Evolutionary conservation across 2,888 invertebrate species (phyloP).

Genomic region (Anagyrus pseudococci): DNA sequence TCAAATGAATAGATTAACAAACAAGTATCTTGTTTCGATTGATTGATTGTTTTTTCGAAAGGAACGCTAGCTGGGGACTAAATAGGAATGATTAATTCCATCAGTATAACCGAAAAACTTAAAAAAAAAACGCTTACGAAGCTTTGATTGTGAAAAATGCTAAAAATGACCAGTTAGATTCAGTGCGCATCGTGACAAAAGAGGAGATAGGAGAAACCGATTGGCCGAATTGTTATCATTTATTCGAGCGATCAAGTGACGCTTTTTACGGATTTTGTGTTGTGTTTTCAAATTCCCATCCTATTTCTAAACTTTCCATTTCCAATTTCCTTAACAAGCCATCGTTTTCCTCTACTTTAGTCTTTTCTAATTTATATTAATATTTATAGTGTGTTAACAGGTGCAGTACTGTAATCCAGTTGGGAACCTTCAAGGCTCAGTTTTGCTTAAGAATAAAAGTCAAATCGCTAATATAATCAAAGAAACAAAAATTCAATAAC

Average conservation of each 20-base stretch:
- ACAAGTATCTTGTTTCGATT: conserved; percentile 20
- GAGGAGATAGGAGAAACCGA: conserved; percentile 34
- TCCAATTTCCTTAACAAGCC: conserved; percentile 12
- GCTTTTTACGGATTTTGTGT: conserved; percentile 27
- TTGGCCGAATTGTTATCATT: conserved; percentile 20
- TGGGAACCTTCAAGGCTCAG: conserved; percentile 8
- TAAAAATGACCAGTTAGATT: conserved; percentile 26
- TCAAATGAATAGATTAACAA: conserved; percentile 1
- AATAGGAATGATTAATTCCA: too few relatives aligned
- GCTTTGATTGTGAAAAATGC: conserved; percentile 13
- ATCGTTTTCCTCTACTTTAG: neutral
- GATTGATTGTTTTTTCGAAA: conserved; percentile 11
- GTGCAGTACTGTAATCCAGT: conserved; percentile 23
- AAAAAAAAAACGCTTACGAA: conserved; percentile 14
- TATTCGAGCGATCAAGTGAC: conserved; percentile 28
- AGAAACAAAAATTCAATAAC: conserved; percentile 28
- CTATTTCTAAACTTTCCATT: conserved; percentile 11
- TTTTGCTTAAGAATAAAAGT: conserved; percentile 17
- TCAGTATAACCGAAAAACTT: too few relatives aligned
- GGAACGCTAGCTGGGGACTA: conserved; percentile 17
- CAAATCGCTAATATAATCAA: conserved; percentile 23
- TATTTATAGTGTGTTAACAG: conserved; percentile 30
- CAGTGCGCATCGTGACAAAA: conserved; percentile 26
- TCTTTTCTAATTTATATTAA: conserved; percentile 18
- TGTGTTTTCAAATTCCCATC: conserved; percentile 32